Percentiles rank a stretch among this genome's conserved stretches.
phyloP scores from a whole-genome alignment of 2,113 vertebrate species.

The Pristiophorus japonicus region DNA sequence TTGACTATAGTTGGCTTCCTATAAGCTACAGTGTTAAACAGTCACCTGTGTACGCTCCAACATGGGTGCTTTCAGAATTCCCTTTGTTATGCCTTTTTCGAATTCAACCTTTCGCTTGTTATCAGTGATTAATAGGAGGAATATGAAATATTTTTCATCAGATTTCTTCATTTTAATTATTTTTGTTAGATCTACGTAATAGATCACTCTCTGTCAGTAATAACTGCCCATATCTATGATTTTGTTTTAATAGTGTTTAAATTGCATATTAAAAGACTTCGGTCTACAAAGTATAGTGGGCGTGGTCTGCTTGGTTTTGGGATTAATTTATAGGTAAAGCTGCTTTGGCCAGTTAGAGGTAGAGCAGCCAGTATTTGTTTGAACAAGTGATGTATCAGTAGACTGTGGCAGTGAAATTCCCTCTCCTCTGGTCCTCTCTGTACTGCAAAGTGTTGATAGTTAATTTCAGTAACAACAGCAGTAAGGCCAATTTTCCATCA shows the following conservation, averaged over 20 bases:
- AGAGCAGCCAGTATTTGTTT: neutral
- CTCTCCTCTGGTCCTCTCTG: neutral
- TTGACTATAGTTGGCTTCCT: neutral
- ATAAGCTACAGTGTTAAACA: neutral
- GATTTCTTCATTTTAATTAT: neutral
- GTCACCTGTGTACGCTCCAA: neutral
- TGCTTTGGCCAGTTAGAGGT: neutral
- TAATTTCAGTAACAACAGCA: constrained; percentile 19
- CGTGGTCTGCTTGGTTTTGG: neutral
- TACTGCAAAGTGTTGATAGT: constrained; percentile 24
- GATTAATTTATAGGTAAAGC: neutral
- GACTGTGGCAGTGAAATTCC: neutral
- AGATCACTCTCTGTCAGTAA: neutral
- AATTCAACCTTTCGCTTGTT: neutral
- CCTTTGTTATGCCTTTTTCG: neutral
- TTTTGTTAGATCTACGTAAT: neutral
- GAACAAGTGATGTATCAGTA: neutral
- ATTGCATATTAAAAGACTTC: neutral
- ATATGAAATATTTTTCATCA: neutral
- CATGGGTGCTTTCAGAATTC: neutral
- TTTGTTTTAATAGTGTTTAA: neutral
- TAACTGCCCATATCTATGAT: neutral
- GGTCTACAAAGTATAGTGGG: neutral
- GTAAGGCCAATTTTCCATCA: constrained; percentile 6
- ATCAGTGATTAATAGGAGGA: neutral